phyloP scores from a whole-genome alignment of 1,140 invertebrate genomes.

The Bombyx mori region DNA sequence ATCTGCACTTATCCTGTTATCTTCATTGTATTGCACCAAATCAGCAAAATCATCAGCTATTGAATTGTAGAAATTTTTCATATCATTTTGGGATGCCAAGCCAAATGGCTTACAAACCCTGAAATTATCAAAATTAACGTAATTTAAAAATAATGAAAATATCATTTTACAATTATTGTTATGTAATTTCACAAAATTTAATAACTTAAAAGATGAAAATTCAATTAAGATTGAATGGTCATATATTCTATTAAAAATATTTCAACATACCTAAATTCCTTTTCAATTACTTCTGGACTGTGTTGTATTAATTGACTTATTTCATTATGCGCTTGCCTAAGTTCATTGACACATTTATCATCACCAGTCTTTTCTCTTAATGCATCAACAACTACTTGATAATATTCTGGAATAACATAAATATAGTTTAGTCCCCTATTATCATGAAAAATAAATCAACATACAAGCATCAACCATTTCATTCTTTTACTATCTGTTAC shows the following conservation, averaged over 20 bases:
- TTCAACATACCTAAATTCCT: conserved; percentile 76
- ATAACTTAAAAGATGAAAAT: background rate
- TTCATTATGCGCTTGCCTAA: conserved; percentile 77
- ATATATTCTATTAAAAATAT: background rate
- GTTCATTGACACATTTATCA: conserved; percentile 74
- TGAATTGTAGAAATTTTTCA: conserved; percentile 84
- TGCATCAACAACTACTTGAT: conserved; percentile 79
- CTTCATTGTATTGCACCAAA: conserved; percentile 95
- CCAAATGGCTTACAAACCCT: conserved; percentile 86
- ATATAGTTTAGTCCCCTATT: background rate
- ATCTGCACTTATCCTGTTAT: conserved; percentile 83
- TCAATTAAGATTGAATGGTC: background rate
- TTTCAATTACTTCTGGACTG: conserved; percentile 74
- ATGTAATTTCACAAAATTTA: background rate
- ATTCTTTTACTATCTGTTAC: no score
- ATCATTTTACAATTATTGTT: no score
- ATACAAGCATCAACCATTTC: no score
- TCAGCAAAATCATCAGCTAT: conserved; percentile 89
- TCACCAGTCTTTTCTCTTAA: conserved; percentile 72
- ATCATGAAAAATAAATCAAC: no score
- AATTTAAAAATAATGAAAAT: conserved; percentile 3
- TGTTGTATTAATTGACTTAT: conserved; percentile 76
- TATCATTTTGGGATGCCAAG: conserved; percentile 77
- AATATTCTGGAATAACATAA: conserved; percentile 77
- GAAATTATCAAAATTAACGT: conserved; percentile 24